These are phyloP conservation scores for Choristoneura rosaceana DNA, from an alignment of 2,888 invertebrate genomes.

Conservation along the genomic window DNA sequence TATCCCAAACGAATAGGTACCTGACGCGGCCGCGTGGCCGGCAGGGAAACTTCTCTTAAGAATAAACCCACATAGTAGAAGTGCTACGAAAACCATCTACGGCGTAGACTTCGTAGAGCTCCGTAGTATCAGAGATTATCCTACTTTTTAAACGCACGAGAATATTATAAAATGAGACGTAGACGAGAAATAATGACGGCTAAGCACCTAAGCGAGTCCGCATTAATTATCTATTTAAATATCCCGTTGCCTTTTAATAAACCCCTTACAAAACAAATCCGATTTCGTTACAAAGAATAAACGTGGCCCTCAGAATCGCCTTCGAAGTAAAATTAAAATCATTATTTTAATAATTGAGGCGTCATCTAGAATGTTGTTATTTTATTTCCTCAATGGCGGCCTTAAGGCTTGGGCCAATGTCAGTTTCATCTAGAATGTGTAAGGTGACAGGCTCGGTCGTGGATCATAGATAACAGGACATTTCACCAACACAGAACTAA, in stretches of 20 bases:
- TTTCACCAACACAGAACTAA: too few species aligned
- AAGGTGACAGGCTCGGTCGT: slow-evolving; percentile 51
- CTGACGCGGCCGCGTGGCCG: too few species aligned
- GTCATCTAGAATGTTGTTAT: too few species aligned
- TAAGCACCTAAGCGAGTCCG: slow-evolving; percentile 18
- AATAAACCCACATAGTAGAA: slow-evolving; percentile 9
- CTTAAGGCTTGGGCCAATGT: too few species aligned
- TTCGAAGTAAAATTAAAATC: slow-evolving; percentile 60
- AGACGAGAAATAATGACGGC: slow-evolving; percentile 29
- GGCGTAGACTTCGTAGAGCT: slow-evolving; percentile 13
- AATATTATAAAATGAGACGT: slow-evolving; percentile 15
- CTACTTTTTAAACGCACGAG: slow-evolving; percentile 21
- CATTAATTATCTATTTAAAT: slow-evolving; percentile 40
- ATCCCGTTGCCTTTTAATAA: slow-evolving; percentile 54
- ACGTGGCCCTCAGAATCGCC: slow-evolving; percentile 60
- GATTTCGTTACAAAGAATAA: slow-evolving; percentile 68
- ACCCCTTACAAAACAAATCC: slow-evolving; percentile 58
- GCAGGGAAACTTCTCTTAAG: too few species aligned
- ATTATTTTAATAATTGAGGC: slow-evolving; percentile 67
- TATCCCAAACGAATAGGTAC: too few species aligned
- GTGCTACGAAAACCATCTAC: slow-evolving; percentile 20
- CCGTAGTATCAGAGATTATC: slow-evolving; percentile 22
- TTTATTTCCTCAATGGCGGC: too few species aligned
- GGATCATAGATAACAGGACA: slow-evolving; percentile 20
- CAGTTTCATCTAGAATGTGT: too few species aligned